A percentile compares a stretch with the other conserved stretches of the same genome.
Conservation (phyloP, 2,113 vertebrate species). For the Burhinus oedicnemus region DNA sequence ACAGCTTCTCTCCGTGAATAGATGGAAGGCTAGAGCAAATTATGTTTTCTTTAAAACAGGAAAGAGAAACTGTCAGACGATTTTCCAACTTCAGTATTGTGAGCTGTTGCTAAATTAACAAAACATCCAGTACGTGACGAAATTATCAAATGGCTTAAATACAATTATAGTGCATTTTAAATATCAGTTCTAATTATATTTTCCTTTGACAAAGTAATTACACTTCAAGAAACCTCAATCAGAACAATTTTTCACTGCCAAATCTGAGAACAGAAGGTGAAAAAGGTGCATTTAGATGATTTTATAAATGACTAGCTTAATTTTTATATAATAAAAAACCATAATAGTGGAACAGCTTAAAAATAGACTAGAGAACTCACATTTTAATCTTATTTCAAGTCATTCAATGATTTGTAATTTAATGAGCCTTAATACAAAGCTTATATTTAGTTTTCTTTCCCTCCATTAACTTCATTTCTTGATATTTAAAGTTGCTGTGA, state of each 20-base stretch:
- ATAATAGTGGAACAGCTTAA: conserved; percentile 66
- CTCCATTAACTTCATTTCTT: conserved; percentile 57
- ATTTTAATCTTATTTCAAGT: conserved; percentile 75
- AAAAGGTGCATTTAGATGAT: conserved; percentile 76
- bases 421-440: conserved; percentile 61
- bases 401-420: conserved; percentile 69
- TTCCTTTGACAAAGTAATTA: conserved; percentile 81
- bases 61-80: conserved; percentile 48
- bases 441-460: conserved; percentile 57
- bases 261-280: conserved; percentile 77
- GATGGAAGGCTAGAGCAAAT: conserved; percentile 40
- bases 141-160: conserved; percentile 75
- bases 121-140: conserved; percentile 70
- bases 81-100: conserved; percentile 67
- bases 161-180: conserved; percentile 75
- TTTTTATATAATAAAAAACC: conserved; percentile 63
- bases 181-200: conserved; percentile 82
- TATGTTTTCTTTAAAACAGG: conserved; percentile 46
- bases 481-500: conserved; percentile 54
- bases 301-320: conserved; percentile 73
- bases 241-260: conserved; percentile 75
- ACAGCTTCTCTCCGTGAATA: conserved; percentile 3
- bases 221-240: conserved; percentile 74
- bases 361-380: conserved; percentile 69
- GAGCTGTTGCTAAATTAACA: conserved; percentile 74